phyloP scores from a whole-genome alignment of 2,888 invertebrate genomes.

The Papilio gigon region DNA sequence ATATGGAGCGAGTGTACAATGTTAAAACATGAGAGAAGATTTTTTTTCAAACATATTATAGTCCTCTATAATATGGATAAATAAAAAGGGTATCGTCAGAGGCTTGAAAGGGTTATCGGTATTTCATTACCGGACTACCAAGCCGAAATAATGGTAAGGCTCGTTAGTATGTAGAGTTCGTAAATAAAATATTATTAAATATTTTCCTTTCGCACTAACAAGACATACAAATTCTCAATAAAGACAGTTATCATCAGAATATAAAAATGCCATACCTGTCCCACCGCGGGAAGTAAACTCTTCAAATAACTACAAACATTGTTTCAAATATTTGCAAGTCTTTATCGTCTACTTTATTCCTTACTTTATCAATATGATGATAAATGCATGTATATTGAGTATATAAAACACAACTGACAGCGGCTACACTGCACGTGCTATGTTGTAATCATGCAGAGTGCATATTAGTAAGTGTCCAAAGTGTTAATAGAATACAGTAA shows the following conservation, averaged over 20 bases:
- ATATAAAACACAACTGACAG: neutral
- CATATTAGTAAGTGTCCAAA: constrained; percentile 13
- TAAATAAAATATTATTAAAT: neutral
- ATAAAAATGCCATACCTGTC: too few species aligned
- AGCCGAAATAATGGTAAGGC: neutral
- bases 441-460: constrained; percentile 9
- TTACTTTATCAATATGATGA: neutral
- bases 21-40: too few species aligned
- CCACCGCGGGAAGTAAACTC: too few species aligned
- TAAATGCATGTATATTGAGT: neutral
- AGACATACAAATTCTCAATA: too few species aligned
- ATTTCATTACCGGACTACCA: neutral
- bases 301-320: too few species aligned
- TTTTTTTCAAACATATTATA: neutral
- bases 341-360: neutral
- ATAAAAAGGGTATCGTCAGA: constrained; percentile 13
- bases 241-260: too few species aligned
- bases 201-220: too few species aligned
- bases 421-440: neutral
- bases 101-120: neutral
- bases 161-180: neutral
- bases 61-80: neutral
- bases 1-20: too few species aligned
- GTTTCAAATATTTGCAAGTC: too few species aligned
- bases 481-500: neutral